These are phyloP conservation scores for Tillus elongatus DNA, from an alignment of 2,888 invertebrate species.

Conservation along the genomic window DNA sequence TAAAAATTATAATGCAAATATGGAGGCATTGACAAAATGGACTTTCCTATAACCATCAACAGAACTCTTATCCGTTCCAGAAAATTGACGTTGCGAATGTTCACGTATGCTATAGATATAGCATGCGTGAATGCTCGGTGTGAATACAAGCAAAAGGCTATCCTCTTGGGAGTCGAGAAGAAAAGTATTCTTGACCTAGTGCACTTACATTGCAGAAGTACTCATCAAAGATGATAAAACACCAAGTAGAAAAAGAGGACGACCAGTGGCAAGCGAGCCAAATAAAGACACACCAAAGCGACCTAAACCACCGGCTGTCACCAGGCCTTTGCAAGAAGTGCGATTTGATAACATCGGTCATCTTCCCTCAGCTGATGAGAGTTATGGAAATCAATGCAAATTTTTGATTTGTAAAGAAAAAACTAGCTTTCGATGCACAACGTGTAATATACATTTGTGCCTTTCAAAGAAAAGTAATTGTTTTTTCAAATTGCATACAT, in stretches of 20 bases:
- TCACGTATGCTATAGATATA: conserved; percentile 20
- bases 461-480: neutral
- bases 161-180: neutral
- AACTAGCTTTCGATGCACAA: neutral
- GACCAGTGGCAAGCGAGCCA: neutral
- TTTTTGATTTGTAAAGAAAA: conserved; percentile 1
- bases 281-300: neutral
- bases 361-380: neutral
- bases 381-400: neutral
- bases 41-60: neutral
- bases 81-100: conserved; percentile 18
- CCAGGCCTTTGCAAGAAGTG: conserved; percentile 2
- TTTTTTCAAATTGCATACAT: neutral
- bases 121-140: conserved; percentile 19
- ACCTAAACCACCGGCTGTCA: neutral
- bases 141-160: neutral
- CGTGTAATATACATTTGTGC: conserved; percentile 1
- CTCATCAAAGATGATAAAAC: neutral
- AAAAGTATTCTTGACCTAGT: conserved; percentile 5
- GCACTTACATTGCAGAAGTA: conserved; percentile 3
- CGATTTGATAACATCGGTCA: neutral
- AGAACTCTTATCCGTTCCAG: conserved; percentile 13
- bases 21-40: no score
- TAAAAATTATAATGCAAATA: no score
- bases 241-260: neutral